Base-by-base conservation (phyloP, 2,113 vertebrate species). In the Lampris megalopsis region DNA sequence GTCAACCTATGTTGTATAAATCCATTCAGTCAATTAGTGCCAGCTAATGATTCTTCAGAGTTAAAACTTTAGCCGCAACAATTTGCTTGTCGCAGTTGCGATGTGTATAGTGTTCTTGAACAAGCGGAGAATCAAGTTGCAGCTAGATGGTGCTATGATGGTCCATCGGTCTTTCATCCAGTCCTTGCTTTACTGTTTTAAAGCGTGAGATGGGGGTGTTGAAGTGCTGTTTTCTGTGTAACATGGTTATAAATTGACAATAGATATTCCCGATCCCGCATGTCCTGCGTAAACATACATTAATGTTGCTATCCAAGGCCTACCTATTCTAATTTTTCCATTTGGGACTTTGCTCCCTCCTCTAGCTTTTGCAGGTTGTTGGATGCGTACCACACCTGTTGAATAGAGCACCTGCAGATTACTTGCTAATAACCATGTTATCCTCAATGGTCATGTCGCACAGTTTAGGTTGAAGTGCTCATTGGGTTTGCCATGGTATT, bases 101-200 rank as follows among this genome's bases (percentile, higher is more conserved):
- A n/a, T 61, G 68, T 67, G 75, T 38, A 74, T 56, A 37, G 35
- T 71, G 9, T 73, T 56, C 50, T 53, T 0, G 6, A 50, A 79
- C 66, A 63, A 7, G 2, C 58, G 47, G 50, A n/a, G 71, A 24
- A 24, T 24, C 24, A 10, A 71, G 61, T 80, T 75, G 48, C 86
- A 89, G 77, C 91, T 90, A 89, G 90, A 74, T 91, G 88, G 84
- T 81, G 90, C 88, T 86, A 9, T 80, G 79, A 62, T 69, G 76
- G 68, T 67, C 77, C 35, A 76, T 62, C 13, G 43, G 43, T n/a
- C 24, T 37, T 38, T 50, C 24, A 24, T 24, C 60, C 6, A 35
- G 6, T 59, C 8, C 68, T 42, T 37, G 57, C 80, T 61, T 64
- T 43, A 43, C 42, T 13, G n/a, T 41, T 50, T 24, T 42, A 6